Conservation (phyloP, 2,113 vertebrate species). For the Sapayoa aenigma region DNA sequence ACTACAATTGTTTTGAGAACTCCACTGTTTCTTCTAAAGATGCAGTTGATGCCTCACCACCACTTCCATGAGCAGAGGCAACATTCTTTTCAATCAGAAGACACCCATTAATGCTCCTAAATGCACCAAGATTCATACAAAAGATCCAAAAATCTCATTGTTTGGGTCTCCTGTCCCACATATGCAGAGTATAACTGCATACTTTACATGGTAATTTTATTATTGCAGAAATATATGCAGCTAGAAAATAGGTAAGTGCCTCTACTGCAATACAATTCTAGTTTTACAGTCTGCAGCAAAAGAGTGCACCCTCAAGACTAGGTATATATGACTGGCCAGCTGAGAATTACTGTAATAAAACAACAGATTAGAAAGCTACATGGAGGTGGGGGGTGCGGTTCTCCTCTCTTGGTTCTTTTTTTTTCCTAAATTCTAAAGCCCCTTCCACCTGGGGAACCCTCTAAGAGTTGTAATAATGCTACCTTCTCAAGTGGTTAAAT, state of each 20-base stretch:
- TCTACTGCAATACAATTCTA: neutral
- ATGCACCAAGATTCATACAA: neutral
- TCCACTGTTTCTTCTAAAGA: neutral
- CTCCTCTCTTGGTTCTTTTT: neutral
- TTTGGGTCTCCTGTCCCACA: neutral
- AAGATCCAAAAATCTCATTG: neutral
- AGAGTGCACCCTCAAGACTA: neutral
- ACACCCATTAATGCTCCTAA: neutral
- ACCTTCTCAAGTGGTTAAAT: neutral
- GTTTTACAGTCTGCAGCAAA: neutral
- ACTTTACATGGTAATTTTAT: neutral
- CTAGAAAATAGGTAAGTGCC: neutral
- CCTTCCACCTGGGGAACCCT: neutral
- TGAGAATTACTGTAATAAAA: neutral
- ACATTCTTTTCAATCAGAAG: neutral
- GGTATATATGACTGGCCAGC: accelerated
- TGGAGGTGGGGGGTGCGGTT: no score
- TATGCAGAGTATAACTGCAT: neutral
- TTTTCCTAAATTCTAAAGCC: neutral
- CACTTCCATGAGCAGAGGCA: neutral
- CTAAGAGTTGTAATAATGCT: neutral
- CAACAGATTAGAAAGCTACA: neutral
- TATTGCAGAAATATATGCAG: neutral
- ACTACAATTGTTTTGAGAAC: neutral
- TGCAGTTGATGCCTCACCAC: neutral